Evolutionary conservation across 23 tunicate species (phyloP).

Genomic region (Diplosoma virens): DNA sequence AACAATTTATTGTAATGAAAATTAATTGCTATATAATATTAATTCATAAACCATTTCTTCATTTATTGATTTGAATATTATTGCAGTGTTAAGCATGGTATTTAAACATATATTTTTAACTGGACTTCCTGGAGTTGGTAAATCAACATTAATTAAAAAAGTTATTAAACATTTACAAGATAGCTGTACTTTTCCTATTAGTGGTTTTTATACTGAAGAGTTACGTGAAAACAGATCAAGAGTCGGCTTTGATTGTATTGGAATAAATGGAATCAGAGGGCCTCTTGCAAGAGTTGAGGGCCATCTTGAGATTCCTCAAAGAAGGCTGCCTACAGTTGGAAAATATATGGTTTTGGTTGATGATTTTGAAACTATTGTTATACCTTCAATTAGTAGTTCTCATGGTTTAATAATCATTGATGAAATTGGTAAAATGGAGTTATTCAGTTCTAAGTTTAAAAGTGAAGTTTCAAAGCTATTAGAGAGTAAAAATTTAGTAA

Average conservation of each 20-base stretch:
- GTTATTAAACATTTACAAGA: background rate
- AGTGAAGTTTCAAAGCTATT: conserved; percentile 36
- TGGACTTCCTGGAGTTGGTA: conserved; percentile 78
- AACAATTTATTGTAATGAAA: no score
- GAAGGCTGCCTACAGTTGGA: conserved; percentile 57
- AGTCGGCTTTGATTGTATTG: conserved; percentile 66
- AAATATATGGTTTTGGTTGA: conserved; percentile 55
- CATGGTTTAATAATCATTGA: conserved; percentile 41
- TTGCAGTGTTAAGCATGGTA: background rate
- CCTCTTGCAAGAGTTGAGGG: conserved; percentile 41
- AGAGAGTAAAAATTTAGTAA: conserved; percentile 1
- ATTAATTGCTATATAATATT: no score
- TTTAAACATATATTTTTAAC: conserved; percentile 59
- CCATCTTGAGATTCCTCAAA: background rate
- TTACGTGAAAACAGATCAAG: conserved; percentile 30
- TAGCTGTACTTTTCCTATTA: background rate
- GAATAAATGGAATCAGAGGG: conserved; percentile 38
- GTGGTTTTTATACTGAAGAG: conserved; percentile 82
- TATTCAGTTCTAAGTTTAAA: conserved; percentile 58
- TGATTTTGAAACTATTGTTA: conserved; percentile 47
- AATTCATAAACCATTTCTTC: no score
- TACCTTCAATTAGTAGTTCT: conserved; percentile 16
- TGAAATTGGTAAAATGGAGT: conserved; percentile 95
- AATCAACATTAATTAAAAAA: conserved; percentile 68
- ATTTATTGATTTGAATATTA: no score